Conservation (phyloP, 2,113 vertebrate species). For the Vulpes vulpes region DNA sequence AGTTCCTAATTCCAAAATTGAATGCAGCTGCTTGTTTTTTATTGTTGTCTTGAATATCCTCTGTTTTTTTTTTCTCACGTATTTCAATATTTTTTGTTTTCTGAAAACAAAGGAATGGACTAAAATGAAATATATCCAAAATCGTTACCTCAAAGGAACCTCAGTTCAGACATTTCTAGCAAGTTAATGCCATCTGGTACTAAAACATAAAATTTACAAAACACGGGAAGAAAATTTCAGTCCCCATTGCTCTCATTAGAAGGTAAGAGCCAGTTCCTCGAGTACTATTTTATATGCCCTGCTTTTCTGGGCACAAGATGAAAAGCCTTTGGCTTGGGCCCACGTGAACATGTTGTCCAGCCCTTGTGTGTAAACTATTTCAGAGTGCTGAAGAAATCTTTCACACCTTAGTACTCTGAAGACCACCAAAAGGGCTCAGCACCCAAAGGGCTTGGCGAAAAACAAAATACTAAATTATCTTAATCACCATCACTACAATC, state of each 20-base stretch:
- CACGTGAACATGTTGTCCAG: not conserved
- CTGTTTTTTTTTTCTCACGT: not conserved
- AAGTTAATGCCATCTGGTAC: slow-evolving; percentile 23
- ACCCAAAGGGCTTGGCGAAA: not conserved
- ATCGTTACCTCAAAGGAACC: slow-evolving; percentile 57
- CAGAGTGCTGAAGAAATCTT: slow-evolving; percentile 1
- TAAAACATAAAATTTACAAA: slow-evolving; percentile 43
- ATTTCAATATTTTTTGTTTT: slow-evolving; percentile 64
- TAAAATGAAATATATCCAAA: not conserved
- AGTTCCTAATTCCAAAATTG: slow-evolving; percentile 57
- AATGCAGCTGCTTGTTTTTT: slow-evolving; percentile 61
- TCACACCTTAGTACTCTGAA: slow-evolving; percentile 43
- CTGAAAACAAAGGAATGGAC: slow-evolving; percentile 42
- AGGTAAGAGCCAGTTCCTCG: not conserved
- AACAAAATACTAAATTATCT: slow-evolving; percentile 66
- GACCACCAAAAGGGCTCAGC: not conserved
- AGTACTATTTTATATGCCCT: not conserved
- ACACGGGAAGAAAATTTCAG: not conserved
- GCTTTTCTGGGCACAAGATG: slow-evolving; percentile 9
- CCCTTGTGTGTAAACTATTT: not conserved
- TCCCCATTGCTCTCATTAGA: not conserved
- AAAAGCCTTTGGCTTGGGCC: not conserved
- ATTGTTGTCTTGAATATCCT: slow-evolving; percentile 44
- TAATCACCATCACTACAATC: slow-evolving; percentile 50
- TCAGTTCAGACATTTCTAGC: not conserved